Conservation (phyloP, 2,113 vertebrate genomes). For the Xenopus borealis region DNA sequence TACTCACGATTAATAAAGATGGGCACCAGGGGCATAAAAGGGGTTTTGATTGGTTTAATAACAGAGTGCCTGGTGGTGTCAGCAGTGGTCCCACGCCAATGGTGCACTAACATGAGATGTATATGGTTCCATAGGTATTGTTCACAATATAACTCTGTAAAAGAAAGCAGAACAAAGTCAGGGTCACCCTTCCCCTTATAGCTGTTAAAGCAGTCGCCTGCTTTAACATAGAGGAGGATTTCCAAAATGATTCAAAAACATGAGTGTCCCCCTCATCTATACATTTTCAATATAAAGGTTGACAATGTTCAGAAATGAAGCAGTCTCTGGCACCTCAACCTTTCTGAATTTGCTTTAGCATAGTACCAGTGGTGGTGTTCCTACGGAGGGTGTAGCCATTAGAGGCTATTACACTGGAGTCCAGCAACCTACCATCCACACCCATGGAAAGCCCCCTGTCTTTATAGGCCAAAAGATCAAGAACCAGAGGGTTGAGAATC, state of each 20-base stretch:
- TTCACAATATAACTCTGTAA: constrained; percentile 40
- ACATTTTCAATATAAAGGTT: too few relatives aligned
- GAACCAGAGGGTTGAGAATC: constrained; percentile 60
- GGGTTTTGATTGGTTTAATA: constrained; percentile 17
- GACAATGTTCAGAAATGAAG: too few relatives aligned
- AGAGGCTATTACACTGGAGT: constrained; percentile 25
- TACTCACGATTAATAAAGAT: constrained; percentile 37
- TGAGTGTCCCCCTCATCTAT: too few relatives aligned
- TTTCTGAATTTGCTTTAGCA: too few relatives aligned
- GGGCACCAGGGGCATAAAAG: not conserved
- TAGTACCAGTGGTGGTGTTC: accelerated
- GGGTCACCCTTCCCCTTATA: too few relatives aligned
- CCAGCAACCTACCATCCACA: constrained; percentile 59
- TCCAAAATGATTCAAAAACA: too few relatives aligned
- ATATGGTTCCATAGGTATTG: constrained; percentile 40
- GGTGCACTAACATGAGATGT: constrained; percentile 38
- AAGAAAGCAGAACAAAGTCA: not conserved
- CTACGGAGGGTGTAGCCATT: constrained; percentile 52
- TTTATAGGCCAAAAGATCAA: not conserved
- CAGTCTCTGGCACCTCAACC: too few relatives aligned
- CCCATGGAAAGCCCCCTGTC: constrained; percentile 61
- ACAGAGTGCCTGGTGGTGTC: constrained; percentile 40
- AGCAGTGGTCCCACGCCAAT: constrained; percentile 34
- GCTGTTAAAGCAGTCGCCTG: too few relatives aligned
- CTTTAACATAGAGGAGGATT: too few relatives aligned